Evolutionary conservation across 2,113 vertebrate species (phyloP).

Genomic region (Choloepus hoffmanni): DNA sequence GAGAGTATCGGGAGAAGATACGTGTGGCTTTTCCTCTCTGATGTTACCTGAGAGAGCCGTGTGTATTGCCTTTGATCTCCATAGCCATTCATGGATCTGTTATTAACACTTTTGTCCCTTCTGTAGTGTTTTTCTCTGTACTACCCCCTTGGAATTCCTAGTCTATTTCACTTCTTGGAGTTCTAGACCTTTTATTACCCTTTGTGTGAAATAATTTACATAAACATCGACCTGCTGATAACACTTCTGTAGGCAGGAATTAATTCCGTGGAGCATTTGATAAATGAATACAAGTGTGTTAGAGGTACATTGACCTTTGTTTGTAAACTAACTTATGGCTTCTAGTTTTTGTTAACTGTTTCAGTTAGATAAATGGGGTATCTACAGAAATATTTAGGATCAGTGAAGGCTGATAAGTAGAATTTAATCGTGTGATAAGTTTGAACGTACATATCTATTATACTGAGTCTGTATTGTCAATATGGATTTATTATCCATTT

Average conservation of each 20-base stretch:
- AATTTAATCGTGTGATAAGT: not conserved
- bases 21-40: not conserved
- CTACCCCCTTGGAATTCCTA: not conserved
- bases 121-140: not conserved
- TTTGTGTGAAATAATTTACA: not conserved
- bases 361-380: not conserved
- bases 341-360: not conserved
- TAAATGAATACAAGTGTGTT: not conserved
- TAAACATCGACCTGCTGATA: not conserved
- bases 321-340: not conserved
- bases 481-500: not conserved
- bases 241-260: not conserved
- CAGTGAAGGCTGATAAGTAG: not conserved
- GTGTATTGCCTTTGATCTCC: not conserved
- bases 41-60: not conserved
- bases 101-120: not conserved
- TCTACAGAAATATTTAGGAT: not conserved
- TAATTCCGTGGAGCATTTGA: not conserved
- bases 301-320: not conserved
- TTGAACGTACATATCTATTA: not conserved
- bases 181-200: not conserved
- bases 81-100: not conserved
- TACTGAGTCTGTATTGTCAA: not conserved
- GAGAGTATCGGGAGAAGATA: not conserved
- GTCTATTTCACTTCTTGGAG: not conserved